Percentiles rank a stretch among this genome's conserved stretches.
Conservation (phyloP, 2,113 vertebrate genomes). For the Albula glossodonta region DNA sequence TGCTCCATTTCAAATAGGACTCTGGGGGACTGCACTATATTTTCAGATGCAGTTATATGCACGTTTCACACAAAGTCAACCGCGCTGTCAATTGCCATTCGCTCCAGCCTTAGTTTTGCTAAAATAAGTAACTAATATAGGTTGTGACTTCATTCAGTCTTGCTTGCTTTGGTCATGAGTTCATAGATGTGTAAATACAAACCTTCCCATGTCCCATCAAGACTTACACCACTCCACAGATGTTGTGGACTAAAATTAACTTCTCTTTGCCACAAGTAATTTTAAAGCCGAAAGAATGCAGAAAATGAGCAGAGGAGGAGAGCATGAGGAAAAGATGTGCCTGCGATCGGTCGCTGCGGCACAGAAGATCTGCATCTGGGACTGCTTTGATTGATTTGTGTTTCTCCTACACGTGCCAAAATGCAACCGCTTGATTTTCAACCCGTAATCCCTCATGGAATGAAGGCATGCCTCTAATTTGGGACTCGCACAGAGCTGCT, state of each 20-base stretch:
- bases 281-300: constrained; percentile 33
- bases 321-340: constrained; percentile 34
- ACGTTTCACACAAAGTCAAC: background rate
- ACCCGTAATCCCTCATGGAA: background rate
- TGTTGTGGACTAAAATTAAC: constrained; percentile 27
- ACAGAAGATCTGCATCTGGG: constrained; percentile 51
- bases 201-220: background rate
- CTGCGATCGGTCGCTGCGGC: constrained; percentile 59
- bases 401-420: constrained; percentile 20
- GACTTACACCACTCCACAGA: constrained; percentile 25
- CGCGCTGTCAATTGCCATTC: background rate
- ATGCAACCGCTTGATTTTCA: background rate
- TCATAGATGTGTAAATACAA: constrained; percentile 8
- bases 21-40: background rate
- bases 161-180: constrained; percentile 20
- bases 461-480: background rate
- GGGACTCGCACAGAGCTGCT: background rate
- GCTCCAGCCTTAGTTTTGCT: background rate
- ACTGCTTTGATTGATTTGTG: constrained; percentile 16
- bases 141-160: constrained; percentile 2
- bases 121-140: constrained; percentile 19
- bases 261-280: constrained; percentile 25
- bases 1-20: background rate
- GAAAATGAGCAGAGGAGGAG: constrained; percentile 20
- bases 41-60: background rate